A percentile compares a stretch with the other conserved stretches of the same genome.
Conservation (phyloP, 53 echinoderm and acorn worm genomes). For the Crossaster papposus region DNA sequence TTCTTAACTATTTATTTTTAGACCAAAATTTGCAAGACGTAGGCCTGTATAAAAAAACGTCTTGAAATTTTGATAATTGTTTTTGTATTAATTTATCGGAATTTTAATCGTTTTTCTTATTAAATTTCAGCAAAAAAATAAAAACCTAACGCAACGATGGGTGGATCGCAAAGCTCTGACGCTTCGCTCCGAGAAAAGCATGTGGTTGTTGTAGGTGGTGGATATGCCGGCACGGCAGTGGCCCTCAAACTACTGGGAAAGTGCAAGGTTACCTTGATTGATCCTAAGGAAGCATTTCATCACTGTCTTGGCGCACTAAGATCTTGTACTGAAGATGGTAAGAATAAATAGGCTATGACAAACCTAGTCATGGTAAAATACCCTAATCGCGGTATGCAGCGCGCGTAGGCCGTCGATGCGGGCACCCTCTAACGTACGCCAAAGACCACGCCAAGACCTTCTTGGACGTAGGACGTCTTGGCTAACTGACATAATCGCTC, state of each 20-base stretch:
- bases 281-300: conserved; percentile 80
- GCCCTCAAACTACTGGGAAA: conserved; percentile 68
- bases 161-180: background rate
- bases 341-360: background rate
- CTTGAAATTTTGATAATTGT: too few species aligned
- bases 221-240: conserved; percentile 64
- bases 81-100: too few species aligned
- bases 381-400: too few species aligned
- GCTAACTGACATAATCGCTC: too few species aligned
- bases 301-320: conserved; percentile 65
- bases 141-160: conserved; percentile 1
- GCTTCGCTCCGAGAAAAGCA: conserved; percentile 48
- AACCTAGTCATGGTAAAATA: too few species aligned
- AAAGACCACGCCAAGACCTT: too few species aligned
- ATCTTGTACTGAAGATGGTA: conserved; percentile 82
- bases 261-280: conserved; percentile 78
- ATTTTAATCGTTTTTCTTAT: background rate
- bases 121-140: background rate
- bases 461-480: too few species aligned
- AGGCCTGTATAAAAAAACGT: too few species aligned
- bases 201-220: conserved; percentile 82
- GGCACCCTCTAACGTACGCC: too few species aligned
- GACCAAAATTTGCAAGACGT: too few species aligned
- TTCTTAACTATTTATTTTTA: too few species aligned
- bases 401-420: too few species aligned